Conservation (phyloP, 2,888 invertebrate species). For the Molorchus minor region DNA sequence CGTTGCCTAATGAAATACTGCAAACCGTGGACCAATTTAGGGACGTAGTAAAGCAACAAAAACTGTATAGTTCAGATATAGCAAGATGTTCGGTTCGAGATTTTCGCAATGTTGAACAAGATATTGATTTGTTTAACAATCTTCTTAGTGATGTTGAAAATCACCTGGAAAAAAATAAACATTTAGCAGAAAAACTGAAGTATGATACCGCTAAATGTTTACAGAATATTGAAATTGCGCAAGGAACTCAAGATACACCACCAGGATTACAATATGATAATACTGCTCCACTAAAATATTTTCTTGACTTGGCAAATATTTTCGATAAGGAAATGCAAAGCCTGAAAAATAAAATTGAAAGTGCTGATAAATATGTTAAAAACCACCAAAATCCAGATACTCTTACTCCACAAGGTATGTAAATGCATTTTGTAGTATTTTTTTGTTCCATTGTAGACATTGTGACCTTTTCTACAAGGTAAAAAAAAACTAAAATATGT, state of each 20-base stretch:
- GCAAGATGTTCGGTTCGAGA: constrained; percentile 68
- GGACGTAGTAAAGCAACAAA: constrained; percentile 86
- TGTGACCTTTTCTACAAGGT: too few relatives aligned
- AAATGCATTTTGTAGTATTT: background rate
- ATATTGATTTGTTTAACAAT: constrained; percentile 69
- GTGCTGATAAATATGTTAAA: constrained; percentile 76
- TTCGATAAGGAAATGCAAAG: constrained; percentile 77
- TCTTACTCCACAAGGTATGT: constrained; percentile 72
- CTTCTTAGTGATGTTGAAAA: constrained; percentile 70
- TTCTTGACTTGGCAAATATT: constrained; percentile 72
- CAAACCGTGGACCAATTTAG: constrained; percentile 83
- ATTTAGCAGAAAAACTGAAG: constrained; percentile 72
- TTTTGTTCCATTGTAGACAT: background rate
- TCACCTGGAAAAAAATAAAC: constrained; percentile 70
- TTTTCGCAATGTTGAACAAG: constrained; percentile 70
- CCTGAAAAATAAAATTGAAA: constrained; percentile 76
- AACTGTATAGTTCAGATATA: constrained; percentile 65
- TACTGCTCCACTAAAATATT: constrained; percentile 75
- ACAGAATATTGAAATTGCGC: constrained; percentile 80
- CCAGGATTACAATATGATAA: constrained; percentile 81
- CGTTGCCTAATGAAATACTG: constrained; percentile 80
- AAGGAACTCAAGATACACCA: constrained; percentile 80
- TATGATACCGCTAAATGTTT: constrained; percentile 77
- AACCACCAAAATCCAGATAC: constrained; percentile 71
- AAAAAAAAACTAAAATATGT: too few relatives aligned